A percentile compares a stretch with the other conserved stretches of the same genome.
Evolutionary conservation across 2,888 invertebrate species (phyloP).

Genomic region (Bruchidius siliquastri): DNA sequence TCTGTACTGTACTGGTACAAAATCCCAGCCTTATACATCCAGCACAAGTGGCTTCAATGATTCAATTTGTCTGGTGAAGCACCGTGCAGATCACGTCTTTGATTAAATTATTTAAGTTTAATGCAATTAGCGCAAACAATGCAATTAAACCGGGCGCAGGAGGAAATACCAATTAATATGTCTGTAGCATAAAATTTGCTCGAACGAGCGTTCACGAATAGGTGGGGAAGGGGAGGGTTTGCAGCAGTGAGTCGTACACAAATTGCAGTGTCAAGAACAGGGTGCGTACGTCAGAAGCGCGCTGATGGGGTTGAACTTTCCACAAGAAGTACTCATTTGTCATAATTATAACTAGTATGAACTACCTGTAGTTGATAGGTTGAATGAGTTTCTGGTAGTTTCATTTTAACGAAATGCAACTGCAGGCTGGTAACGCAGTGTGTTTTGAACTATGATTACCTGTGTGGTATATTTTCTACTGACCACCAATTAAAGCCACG

Average conservation of each 20-base stretch:
- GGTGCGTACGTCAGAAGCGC: neutral
- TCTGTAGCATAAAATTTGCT: slow-evolving; percentile 8
- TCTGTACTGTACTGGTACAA: too few species aligned
- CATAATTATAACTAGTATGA: neutral
- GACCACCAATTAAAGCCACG: too few species aligned
- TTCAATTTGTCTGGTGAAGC: neutral
- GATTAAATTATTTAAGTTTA: neutral
- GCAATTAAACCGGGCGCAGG: neutral
- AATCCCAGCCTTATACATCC: neutral
- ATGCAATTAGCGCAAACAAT: neutral
- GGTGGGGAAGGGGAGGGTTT: neutral
- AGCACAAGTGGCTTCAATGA: neutral
- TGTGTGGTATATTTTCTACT: too few species aligned
- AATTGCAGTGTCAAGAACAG: slow-evolving; percentile 10
- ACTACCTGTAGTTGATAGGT: neutral
- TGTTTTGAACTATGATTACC: too few species aligned
- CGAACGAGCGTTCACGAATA: neutral
- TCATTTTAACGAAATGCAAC: too few species aligned
- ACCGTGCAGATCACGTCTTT: neutral
- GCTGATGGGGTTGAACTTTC: neutral
- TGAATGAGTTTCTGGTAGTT: neutral
- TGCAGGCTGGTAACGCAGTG: too few species aligned
- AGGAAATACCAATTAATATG: slow-evolving; percentile 14
- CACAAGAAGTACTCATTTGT: neutral
- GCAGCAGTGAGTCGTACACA: slow-evolving; percentile 1